Evolutionary conservation across 1,140 invertebrate genomes (phyloP).

Genomic region (Drosophila elegans): DNA sequence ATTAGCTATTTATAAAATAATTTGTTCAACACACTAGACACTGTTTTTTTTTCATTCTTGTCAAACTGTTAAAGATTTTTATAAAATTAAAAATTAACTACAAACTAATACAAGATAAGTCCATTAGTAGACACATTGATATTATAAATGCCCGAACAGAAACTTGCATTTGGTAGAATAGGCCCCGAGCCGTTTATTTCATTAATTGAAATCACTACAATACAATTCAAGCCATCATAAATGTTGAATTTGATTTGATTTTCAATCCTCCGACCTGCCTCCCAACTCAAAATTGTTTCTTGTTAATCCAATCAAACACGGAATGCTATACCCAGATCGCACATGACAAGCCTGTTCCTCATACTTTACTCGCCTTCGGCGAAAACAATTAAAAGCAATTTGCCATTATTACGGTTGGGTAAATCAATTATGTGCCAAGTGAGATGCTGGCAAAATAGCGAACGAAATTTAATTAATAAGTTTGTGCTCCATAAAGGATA

Average conservation of each 20-base stretch:
- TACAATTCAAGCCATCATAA: background rate
- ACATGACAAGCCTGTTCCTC: slow-evolving; percentile 12
- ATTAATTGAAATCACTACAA: background rate
- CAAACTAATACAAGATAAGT: background rate
- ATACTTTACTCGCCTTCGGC: slow-evolving; percentile 33
- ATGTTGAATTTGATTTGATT: slow-evolving; percentile 26
- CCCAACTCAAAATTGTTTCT: slow-evolving; percentile 10
- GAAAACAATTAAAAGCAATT: slow-evolving; percentile 77
- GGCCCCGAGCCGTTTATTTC: background rate
- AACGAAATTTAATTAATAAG: slow-evolving; percentile 71
- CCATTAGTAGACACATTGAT: background rate
- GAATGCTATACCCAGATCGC: slow-evolving; percentile 2
- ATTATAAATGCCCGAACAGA: background rate
- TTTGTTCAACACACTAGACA: too few relatives aligned
- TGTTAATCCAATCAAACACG: slow-evolving; percentile 39
- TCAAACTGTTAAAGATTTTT: too few relatives aligned
- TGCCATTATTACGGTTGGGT: slow-evolving; percentile 70
- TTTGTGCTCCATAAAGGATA: slow-evolving; percentile 64
- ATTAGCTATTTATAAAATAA: too few relatives aligned
- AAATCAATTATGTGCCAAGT: slow-evolving; percentile 68
- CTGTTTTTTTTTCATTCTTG: too few relatives aligned
- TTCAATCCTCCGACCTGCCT: background rate
- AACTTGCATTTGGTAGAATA: background rate
- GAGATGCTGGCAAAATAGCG: slow-evolving; percentile 43
- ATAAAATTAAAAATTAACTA: too few relatives aligned